phyloP scores from a whole-genome alignment of 1,140 invertebrate species.

The Medauroidea extradentata region DNA sequence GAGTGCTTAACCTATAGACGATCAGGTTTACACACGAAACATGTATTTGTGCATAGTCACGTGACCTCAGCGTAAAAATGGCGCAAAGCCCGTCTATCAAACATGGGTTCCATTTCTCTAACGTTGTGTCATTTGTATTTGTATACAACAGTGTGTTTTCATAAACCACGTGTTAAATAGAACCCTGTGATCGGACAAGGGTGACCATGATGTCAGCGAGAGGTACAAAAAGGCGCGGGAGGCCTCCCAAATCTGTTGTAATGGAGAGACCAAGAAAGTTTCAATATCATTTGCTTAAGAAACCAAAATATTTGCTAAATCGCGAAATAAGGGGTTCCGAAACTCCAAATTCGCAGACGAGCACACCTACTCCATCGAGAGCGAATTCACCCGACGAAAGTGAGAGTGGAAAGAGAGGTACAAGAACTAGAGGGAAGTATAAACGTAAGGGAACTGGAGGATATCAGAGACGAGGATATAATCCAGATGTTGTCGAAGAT shows the following conservation, averaged over 20 bases:
- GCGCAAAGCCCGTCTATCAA: slow-evolving; percentile 53
- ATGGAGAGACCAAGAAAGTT: slow-evolving; percentile 78
- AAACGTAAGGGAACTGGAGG: slow-evolving; percentile 31
- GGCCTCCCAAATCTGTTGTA: slow-evolving; percentile 81
- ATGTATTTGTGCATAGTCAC: slow-evolving; percentile 42
- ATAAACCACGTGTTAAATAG: slow-evolving; percentile 43
- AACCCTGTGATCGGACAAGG: slow-evolving; percentile 39
- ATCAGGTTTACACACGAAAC: too few relatives aligned
- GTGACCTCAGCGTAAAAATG: slow-evolving; percentile 55
- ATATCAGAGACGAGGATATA: slow-evolving; percentile 64
- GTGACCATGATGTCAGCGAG: slow-evolving; percentile 68
- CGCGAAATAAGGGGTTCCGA: slow-evolving; percentile 58
- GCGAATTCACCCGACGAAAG: slow-evolving; percentile 68
- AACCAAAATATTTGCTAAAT: slow-evolving; percentile 81
- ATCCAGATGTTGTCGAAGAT: slow-evolving; percentile 64
- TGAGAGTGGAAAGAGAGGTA: slow-evolving; percentile 62
- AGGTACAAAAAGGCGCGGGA: slow-evolving; percentile 78
- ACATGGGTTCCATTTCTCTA: slow-evolving; percentile 50
- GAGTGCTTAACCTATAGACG: slow-evolving; percentile 1
- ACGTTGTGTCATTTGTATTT: slow-evolving; percentile 56
- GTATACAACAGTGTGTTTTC: slow-evolving; percentile 56
- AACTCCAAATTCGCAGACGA: slow-evolving; percentile 57
- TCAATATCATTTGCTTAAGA: slow-evolving; percentile 83
- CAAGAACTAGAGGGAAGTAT: slow-evolving; percentile 36
- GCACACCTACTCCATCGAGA: slow-evolving; percentile 71